Evolutionary conservation across 2,888 invertebrate genomes (phyloP), one percentile per base, ranked within the genome.

Genomic region (Hypolimnas misippus): DNA sequence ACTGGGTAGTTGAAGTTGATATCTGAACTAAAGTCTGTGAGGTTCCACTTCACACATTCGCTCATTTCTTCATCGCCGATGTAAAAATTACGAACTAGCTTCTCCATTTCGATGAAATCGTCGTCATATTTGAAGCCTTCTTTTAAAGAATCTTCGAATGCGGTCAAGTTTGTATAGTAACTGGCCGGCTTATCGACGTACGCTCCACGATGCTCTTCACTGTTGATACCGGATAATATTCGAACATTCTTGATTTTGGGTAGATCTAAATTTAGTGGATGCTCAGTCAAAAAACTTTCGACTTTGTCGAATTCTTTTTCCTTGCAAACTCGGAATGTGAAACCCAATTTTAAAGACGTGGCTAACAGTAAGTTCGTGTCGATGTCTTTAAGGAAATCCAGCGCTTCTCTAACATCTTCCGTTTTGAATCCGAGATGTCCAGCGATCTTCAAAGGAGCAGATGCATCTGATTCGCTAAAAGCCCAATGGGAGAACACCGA

Each of bases 171-270:
- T 66, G 61, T 21, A 29, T 73, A 82, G 31, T 70, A 61, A 17
- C 74, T 73, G 6, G 59, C 46, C 7, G 69, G 58, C 65, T 51
- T 56, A 42, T 66, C 49, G 0, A 58, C 63, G 57, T 79, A 75
- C 1, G 0, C 2, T 0, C 16, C 5, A 8, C 77, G 54, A 12
- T 40, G 21, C 73, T 88, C 88, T 35, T 79, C 67, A 46, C 77
- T 74, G 46, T 73, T 84, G 46, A 79, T 85, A 1, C 88, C 88
- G 2, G 82, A 68, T 12, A 88, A 57, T 19, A 86, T 66, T 5
- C 81, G 73, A 12, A 82, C 71, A 19, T 74, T 69, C 42, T 65
- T 75, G 0, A 71, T 76, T 75, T 81, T 84, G 0, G 79, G 74
- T 0, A 72, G 62, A n/a, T 69, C 42, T 21, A 76, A 64, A 40